Evolutionary conservation across 2,113 vertebrate species (phyloP), one percentile per base, ranked within the genome.

Genomic region (Bostrychus sinensis): DNA sequence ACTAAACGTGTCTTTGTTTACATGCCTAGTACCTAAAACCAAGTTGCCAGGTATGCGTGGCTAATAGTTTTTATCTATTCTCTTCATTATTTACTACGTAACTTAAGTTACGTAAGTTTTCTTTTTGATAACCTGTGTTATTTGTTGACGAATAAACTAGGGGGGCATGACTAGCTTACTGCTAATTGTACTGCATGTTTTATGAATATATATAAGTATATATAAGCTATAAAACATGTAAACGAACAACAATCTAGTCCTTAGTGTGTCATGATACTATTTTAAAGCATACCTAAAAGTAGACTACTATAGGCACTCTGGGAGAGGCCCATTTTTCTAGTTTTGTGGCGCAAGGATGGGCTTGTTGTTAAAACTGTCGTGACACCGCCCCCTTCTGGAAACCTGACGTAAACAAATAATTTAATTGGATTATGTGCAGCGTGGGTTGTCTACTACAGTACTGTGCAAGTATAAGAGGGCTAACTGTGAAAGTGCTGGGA

Each of bases 371-470:
- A 82, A 84, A 80, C 50, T 85, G 75, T 69, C 30, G 7, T 56
- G 75, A 90, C 78, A 88, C 72, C 84, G 89, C 91, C 91, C 89
- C 75, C 92, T 91, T 58, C 84, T 88, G 91, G 81, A 81, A 64
- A 74, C 26, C 53, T 9, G 3, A 48, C 48, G 81, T 80, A 64
- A 82, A 53, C 77, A 82, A 78, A 78, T 80, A 12, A 60, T 13
- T 65, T 82, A 82, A 86, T 85, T 81, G 81, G 78, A 87, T 87
- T 77, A 69, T 70, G 59, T 23, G 51, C 12, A 1, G 13, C 10
- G 38, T 37, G 63, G 37, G 28, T 32, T n/a, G 13, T 25, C 37
- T 43, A 39, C 28, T 22, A n/a, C n/a, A n/a, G n/a, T n/a, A n/a
- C n/a, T n/a, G n/a, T n/a, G n/a, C n/a, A n/a, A n/a, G n/a, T n/a